Base-by-base conservation (phyloP, 2,113 vertebrate genomes). In the Bagarius yarrelli region DNA sequence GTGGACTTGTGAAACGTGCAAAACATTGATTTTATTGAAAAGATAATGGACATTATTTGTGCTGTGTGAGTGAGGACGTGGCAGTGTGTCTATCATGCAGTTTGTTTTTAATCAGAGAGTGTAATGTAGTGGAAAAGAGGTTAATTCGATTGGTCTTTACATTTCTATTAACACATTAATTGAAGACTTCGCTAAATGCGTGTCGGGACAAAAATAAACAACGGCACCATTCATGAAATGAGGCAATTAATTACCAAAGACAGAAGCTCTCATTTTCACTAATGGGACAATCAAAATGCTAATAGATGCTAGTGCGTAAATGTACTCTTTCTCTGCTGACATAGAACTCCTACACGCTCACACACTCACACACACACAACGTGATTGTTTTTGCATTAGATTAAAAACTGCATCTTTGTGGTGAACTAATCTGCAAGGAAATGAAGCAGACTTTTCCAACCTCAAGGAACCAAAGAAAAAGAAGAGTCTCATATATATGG, bases 121-220 rank as follows among this genome's bases (percentile, higher is more conserved):
- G 86, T 91, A 92, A 92, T 92, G 91, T 92, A 84, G 83, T 87
- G 88, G 88, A 92, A 91, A 88, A 30, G 76, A 80, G 88, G 89
- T 90, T 92, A 89, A 91, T 91, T 91, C 90, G 88, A 90, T 85
- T 83, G 87, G 86, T 89, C 90, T 90, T 89, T 91, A 85, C 80
- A 73, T 89, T 90, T 87, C 86, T 81, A 82, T 87, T 88, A 87
- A 86, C 90, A 90, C 89, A 78, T 92, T 91, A 88, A 90, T 87
- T 87, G 83, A 83, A 86, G 88, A 86, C 85, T 88, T 87, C 90
- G 83, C 80, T 73, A 80, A 89, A 87, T 83, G 86, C 67, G 80
- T 83, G 84, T 83, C 81, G 50, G 73, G 75, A 83, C 81, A 81
- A 80, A 87, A 90, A 88, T 80, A 89, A 90, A 90, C 88, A 89